Evolutionary conservation across 2,888 invertebrate species (phyloP).

Genomic region (Linnaemya vulpina): DNA sequence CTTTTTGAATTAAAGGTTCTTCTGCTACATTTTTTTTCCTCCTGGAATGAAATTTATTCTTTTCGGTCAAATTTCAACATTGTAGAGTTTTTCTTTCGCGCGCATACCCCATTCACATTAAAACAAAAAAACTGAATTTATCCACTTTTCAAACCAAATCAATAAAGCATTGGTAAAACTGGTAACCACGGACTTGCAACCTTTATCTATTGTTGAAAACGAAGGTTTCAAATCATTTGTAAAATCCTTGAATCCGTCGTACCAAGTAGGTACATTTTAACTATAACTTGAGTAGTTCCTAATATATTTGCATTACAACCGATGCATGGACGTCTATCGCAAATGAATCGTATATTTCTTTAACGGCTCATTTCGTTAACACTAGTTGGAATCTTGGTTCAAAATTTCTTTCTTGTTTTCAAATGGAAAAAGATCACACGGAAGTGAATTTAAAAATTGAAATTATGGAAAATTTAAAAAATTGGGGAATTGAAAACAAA

Average conservation of each 20-base stretch:
- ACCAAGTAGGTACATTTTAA: neutral
- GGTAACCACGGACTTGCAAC: neutral
- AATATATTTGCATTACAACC: slow-evolving; percentile 12
- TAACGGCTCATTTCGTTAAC: slow-evolving; percentile 30
- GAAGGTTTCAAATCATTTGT: neutral
- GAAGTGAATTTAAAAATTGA: slow-evolving; percentile 28
- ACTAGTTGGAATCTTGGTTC: slow-evolving; percentile 4
- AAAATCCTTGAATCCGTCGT: neutral
- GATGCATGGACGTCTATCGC: slow-evolving; percentile 25
- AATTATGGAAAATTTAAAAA: neutral
- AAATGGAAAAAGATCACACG: slow-evolving; percentile 3
- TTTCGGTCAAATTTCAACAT: too few relatives aligned
- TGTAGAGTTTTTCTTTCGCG: too few relatives aligned
- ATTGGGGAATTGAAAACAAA: slow-evolving; percentile 17
- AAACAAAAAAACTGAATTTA: too few relatives aligned
- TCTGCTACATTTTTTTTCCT: too few relatives aligned
- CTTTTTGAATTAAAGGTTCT: too few relatives aligned
- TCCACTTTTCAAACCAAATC: too few relatives aligned
- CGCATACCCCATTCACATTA: too few relatives aligned
- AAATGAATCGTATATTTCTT: slow-evolving; percentile 29
- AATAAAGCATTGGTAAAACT: neutral
- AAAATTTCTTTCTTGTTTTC: slow-evolving; percentile 20
- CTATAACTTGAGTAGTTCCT: neutral
- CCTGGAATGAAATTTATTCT: too few relatives aligned
- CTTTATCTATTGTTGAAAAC: neutral